Percentiles rank a stretch among this genome's conserved stretches.
Conservation (phyloP, 2,888 invertebrate species). For the Allophyes oxyacanthae region DNA sequence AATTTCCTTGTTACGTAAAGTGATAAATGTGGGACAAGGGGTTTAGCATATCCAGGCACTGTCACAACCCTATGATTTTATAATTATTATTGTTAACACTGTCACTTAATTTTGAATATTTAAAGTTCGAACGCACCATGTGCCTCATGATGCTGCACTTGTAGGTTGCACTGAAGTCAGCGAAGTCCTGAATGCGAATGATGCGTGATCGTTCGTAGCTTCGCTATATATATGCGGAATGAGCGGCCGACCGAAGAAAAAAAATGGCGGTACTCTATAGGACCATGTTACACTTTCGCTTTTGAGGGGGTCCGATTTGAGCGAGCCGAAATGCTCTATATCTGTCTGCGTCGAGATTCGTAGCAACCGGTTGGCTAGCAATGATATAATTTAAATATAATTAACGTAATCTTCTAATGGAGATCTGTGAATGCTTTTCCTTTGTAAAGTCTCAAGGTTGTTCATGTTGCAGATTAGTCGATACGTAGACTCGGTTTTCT, state of each 20-base stretch:
- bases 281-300: slow-evolving; percentile 89
- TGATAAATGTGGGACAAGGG: slow-evolving; percentile 64
- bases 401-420: slow-evolving; percentile 56
- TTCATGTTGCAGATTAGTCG: slow-evolving; percentile 31
- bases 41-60: slow-evolving; percentile 61
- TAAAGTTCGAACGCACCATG: slow-evolving; percentile 82
- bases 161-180: slow-evolving; percentile 89
- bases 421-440: slow-evolving; percentile 57
- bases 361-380: slow-evolving; percentile 64
- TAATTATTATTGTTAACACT: slow-evolving; percentile 60
- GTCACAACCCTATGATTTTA: slow-evolving; percentile 56
- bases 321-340: slow-evolving; percentile 81
- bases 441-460: slow-evolving; percentile 57
- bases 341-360: slow-evolving; percentile 65
- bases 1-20: slow-evolving; percentile 78
- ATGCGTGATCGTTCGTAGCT: slow-evolving; percentile 81
- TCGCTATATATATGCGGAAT: slow-evolving; percentile 86
- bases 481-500: slow-evolving; percentile 5
- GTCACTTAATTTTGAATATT: slow-evolving; percentile 62
- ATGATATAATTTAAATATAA: slow-evolving; percentile 62
- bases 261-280: slow-evolving; percentile 82
- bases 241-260: slow-evolving; percentile 86
- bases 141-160: slow-evolving; percentile 88
- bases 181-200: slow-evolving; percentile 89
- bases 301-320: slow-evolving; percentile 79